phyloP scores from a whole-genome alignment of 2,888 invertebrate species.

The Saturnia japonica region DNA sequence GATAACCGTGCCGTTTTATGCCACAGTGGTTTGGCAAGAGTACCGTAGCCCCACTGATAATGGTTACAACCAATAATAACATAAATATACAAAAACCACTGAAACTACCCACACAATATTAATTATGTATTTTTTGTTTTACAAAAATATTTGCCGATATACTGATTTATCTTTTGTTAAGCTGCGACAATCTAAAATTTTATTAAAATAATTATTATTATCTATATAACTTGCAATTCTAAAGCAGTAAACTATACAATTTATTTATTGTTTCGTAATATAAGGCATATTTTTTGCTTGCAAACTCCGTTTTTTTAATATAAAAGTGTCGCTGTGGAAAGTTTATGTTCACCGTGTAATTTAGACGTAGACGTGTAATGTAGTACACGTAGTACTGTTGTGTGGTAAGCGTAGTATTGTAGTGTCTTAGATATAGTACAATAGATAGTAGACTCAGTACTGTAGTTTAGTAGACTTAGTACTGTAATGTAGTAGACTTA shows the following conservation, averaged over 20 bases:
- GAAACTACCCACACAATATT: not conserved
- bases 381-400: no score
- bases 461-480: no score
- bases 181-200: not conserved
- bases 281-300: not conserved
- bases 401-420: no score
- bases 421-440: no score
- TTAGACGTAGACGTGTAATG: no score
- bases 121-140: not conserved
- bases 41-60: not conserved
- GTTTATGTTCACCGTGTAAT: no score
- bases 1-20: not conserved
- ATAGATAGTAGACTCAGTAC: no score
- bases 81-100: slow-evolving; percentile 11
- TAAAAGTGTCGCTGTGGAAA: no score
- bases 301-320: no score
- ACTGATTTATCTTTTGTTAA: not conserved
- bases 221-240: not conserved
- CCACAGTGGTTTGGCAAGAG: slow-evolving; percentile 11
- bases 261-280: not conserved
- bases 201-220: not conserved
- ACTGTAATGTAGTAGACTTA: no score
- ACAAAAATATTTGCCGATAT: not conserved
- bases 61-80: not conserved
- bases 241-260: not conserved